phyloP scores from a whole-genome alignment of 2,888 invertebrate species.

The Charanyca ferruginea region DNA sequence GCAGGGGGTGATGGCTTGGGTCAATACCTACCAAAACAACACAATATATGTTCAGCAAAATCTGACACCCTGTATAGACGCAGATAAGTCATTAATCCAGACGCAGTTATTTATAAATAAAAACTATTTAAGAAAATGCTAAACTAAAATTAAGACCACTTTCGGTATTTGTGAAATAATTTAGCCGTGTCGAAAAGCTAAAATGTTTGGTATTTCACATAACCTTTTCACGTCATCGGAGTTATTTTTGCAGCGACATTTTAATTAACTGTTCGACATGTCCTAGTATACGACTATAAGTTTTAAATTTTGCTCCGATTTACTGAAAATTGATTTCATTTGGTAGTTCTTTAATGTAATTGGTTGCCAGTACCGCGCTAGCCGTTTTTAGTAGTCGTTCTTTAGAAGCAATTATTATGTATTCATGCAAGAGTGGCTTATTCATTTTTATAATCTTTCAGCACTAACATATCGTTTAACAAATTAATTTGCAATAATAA shows the following conservation, averaged over 20 bases:
- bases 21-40: too few relatives aligned
- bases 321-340: background rate
- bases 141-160: background rate
- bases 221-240: background rate
- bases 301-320: background rate
- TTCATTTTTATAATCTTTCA: too few relatives aligned
- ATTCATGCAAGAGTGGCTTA: too few relatives aligned
- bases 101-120: too few relatives aligned
- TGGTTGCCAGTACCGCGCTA: background rate
- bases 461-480: too few relatives aligned
- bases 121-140: too few relatives aligned
- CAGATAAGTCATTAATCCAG: too few relatives aligned
- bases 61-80: too few relatives aligned
- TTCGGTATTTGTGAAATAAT: slow-evolving; percentile 1
- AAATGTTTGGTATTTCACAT: slow-evolving; percentile 16
- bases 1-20: too few relatives aligned
- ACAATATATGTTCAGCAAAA: too few relatives aligned
- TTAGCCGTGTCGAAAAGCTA: background rate
- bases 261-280: slow-evolving; percentile 6
- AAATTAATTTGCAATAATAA: background rate
- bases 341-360: background rate
- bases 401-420: background rate
- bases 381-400: background rate
- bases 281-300: background rate
- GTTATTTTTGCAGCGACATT: slow-evolving; percentile 29